These are phyloP conservation scores for Diarsia dahlii DNA, from an alignment of 2,888 invertebrate genomes.

Conservation along the genomic window DNA sequence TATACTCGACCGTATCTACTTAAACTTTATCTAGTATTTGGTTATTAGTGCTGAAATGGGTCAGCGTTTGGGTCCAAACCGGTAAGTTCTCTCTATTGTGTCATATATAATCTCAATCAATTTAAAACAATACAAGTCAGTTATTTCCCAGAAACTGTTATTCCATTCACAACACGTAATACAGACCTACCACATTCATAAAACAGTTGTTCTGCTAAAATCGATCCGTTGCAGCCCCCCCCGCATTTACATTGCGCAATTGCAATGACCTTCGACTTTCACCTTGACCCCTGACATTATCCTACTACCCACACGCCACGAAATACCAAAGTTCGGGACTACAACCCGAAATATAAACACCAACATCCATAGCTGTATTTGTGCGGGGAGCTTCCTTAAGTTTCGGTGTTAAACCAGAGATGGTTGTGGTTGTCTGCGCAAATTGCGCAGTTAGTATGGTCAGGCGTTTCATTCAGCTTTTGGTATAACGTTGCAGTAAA, in stretches of 20 bases:
- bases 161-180: slow-evolving; percentile 29
- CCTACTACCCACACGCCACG: slow-evolving; percentile 64
- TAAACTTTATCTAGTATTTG: neutral
- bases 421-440: slow-evolving; percentile 27
- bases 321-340: slow-evolving; percentile 77
- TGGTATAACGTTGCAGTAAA: slow-evolving; percentile 43
- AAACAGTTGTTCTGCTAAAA: slow-evolving; percentile 49
- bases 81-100: neutral
- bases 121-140: neutral
- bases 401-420: slow-evolving; percentile 23
- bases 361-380: slow-evolving; percentile 31
- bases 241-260: slow-evolving; percentile 72
- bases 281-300: slow-evolving; percentile 73
- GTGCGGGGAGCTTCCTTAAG: slow-evolving; percentile 6
- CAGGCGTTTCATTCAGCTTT: slow-evolving; percentile 55
- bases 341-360: slow-evolving; percentile 29
- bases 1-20: neutral
- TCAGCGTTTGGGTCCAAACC: neutral
- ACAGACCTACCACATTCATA: slow-evolving; percentile 39
- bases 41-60: neutral
- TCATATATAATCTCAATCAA: neutral
- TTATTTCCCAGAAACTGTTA: neutral
- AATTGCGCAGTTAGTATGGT: slow-evolving; percentile 16
- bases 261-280: slow-evolving; percentile 77
- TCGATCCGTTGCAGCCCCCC: slow-evolving; percentile 64